Evolutionary conservation across 2,888 invertebrate genomes (phyloP).

Genomic region (Coelinius sp.): DNA sequence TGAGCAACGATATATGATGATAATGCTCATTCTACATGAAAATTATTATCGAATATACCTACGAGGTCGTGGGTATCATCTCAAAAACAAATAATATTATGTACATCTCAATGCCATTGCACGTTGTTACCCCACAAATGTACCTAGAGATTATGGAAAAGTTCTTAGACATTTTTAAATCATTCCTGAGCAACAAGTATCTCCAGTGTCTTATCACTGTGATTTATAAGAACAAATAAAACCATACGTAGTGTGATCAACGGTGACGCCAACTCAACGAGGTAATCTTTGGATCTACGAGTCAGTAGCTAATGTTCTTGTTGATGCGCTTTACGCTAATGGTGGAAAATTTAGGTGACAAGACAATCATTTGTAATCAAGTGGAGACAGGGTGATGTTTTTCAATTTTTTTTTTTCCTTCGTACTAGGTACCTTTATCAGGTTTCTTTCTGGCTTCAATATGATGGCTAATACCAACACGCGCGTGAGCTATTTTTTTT

Average conservation of each 20-base stretch:
- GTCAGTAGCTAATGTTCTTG: slow-evolving; percentile 51
- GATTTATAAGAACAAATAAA: slow-evolving; percentile 69
- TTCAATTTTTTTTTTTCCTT: background rate
- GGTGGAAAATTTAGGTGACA: background rate
- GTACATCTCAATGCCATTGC: slow-evolving; percentile 20
- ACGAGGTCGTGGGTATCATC: background rate
- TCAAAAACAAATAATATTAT: background rate
- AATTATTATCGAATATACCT: background rate
- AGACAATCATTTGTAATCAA: background rate
- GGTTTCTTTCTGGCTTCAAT: background rate
- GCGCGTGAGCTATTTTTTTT: background rate
- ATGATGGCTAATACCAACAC: background rate
- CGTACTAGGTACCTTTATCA: too few relatives aligned
- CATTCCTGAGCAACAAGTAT: slow-evolving; percentile 43
- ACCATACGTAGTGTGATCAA: slow-evolving; percentile 51
- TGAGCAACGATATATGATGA: too few relatives aligned
- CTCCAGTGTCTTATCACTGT: slow-evolving; percentile 60
- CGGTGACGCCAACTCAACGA: slow-evolving; percentile 59
- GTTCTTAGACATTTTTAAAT: slow-evolving; percentile 49
- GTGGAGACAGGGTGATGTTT: background rate
- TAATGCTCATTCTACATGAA: background rate
- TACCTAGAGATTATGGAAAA: slow-evolving; percentile 63
- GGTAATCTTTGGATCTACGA: slow-evolving; percentile 61
- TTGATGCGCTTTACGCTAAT: slow-evolving; percentile 11
- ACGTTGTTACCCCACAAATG: background rate